Base-by-base conservation (phyloP, 92 coral and sea anemone species). In the Phenganax stokvisi region DNA sequence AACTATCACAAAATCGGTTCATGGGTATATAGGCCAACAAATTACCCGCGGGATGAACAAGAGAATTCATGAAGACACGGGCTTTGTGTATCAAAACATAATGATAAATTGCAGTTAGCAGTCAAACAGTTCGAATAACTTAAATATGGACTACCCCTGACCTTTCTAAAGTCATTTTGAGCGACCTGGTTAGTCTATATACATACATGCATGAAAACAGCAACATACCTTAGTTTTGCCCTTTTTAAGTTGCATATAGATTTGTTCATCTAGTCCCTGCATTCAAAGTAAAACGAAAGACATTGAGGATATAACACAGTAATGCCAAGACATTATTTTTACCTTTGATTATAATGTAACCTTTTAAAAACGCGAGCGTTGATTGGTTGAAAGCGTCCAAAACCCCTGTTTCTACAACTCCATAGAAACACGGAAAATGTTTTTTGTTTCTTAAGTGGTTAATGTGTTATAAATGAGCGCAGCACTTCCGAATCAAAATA, bases 221-320 rank as follows among this genome's bases (percentile, higher is more conserved):
- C 47, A 53, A 6, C 13, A 10, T 79, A 79, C 83, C 74, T 79
- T 51, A 0, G 74, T 79, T 79, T 90, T 96, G 31, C 99, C 99
- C 81, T 91, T 96, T 76, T 91, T 92, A 72, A 96, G 85, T 54
- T 89, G 93, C 15, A 96, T 81, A 82, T 89, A 90, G 57, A 96
- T 92, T 57, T 92, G 89, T 84, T 92, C 99, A 87, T 90, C 87
- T 52, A 85, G 83, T 54, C 92, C 99, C 99, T 96, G 70, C 3
- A 72, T 74, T 12, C 10, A 51, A 70, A 84, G 47, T 37, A 56
- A 28, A 69, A 74, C 65, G 68, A 13, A 20, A 52, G 10, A 2
- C 72, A 37, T 5, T 1, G 47, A 37, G 47, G 47, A 37, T 37
- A 1, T 37, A 37, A 37, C 47, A 37, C 47, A 37, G 47, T 5